These are phyloP conservation scores for Ceratothoa steindachneri DNA, from an alignment of 2,888 invertebrate genomes.

Conservation along the genomic window DNA sequence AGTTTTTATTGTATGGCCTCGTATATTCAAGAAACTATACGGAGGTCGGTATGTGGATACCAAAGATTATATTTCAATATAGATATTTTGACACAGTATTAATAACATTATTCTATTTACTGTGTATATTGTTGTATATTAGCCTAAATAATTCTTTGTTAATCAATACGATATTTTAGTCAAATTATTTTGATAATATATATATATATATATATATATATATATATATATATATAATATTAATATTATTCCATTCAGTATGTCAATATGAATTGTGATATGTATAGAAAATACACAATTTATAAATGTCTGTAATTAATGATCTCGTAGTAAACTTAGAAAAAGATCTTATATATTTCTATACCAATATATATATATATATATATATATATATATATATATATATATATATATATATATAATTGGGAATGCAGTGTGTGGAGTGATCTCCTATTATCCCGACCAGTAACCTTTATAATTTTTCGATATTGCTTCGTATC, in stretches of 20 bases:
- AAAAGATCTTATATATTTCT: background rate
- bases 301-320: background rate
- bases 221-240: slow-evolving; percentile 7
- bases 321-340: background rate
- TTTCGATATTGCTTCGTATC: too few species aligned
- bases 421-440: background rate
- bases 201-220: slow-evolving; percentile 9
- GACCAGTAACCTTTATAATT: too few species aligned
- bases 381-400: too few species aligned
- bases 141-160: too few species aligned
- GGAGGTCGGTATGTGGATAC: background rate
- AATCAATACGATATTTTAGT: background rate
- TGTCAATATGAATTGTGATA: background rate
- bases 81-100: background rate
- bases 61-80: background rate
- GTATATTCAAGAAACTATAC: too few species aligned
- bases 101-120: background rate
- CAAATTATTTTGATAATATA: background rate
- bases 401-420: background rate
- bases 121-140: background rate
- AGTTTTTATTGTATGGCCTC: too few species aligned
- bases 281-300: background rate
- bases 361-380: too few species aligned
- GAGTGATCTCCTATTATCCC: background rate
- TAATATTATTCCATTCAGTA: background rate